Base-by-base conservation (phyloP, 2,113 vertebrate genomes). In the Excalfactoria chinensis region DNA sequence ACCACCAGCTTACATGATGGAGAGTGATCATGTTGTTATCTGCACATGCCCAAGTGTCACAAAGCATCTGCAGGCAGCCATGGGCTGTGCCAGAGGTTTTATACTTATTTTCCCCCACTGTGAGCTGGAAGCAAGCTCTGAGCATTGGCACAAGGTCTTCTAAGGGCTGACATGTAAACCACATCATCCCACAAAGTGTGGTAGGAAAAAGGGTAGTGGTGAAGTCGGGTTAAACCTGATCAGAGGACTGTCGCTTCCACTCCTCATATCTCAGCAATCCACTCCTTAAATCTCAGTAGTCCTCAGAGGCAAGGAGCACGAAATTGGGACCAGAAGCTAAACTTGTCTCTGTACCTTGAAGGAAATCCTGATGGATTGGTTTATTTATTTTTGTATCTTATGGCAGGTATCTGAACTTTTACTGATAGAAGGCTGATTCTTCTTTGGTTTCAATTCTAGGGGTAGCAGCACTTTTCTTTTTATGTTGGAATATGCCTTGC, bases 351-450 rank as follows among this genome's bases (percentile, higher is more conserved):
- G 19, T 30, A 17, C 41, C 62, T 84, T 64, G 11, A 28, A 76
- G 68, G 56, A 23, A 83, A 28, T 40, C 22, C 18, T 76, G 68
- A 84, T 84, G 43, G 68, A 83, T 40, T 79, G 20, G 26, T 88
- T 85, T 84, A 73, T 89, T 87, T 89, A 49, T 79, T 84, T 90
- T 59, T 67, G 5, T 76, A 49, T 58, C 60, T 77, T 37, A 56
- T 1, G 1, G 17, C 41, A 59, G 60, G 34, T 87, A 90, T 79
- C 26, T 21, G 55, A 88, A 26, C 51, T n/a, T 80, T 85, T 82
- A 70, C 78, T 67, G 78, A 71, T 9, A 59, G 78, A 51, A 92
- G 75, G 22, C 34, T 91, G 76, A 51, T 89, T 72, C 49, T 60
- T 28, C 46, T 73, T 76, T 56, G 62, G 49, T 92, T 92, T 96